Evolutionary conservation across 2,888 invertebrate species (phyloP), one percentile per base, ranked within the genome.

Genomic region (Anaspis maculata): DNA sequence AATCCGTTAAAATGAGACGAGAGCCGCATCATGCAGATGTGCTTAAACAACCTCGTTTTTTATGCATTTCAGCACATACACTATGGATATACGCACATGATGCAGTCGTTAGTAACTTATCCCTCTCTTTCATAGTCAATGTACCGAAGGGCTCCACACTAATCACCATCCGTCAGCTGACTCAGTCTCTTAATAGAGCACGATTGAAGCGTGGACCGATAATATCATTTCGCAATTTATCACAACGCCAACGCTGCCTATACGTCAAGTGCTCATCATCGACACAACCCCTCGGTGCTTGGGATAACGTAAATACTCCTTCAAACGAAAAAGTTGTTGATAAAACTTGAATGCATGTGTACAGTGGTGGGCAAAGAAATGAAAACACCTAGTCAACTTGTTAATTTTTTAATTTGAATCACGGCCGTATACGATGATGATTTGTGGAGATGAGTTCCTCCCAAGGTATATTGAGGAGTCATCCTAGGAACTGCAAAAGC

Each of bases 181-280:
- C 45, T 52, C 48, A 52, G 52, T 43, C 31, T 34, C 39, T 41
- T 48, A 51, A 50, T 49, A 44, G 46, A 28, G 35, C 38, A 27
- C 41, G 42, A 43, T 48, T 46, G 45, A 41, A 42, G 42, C 39
- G 36, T 40, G 39, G 41, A 37, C 41, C 34, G 44, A 48, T 48
- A 48, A 48, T 46, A 49, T 52, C 49, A 47, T 51, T 52, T 48
- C 35, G 45, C 45, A 46, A 49, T 51, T 44, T 44, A 51, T 51
- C 50, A 44, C 35, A 11, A n/a, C n/a, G n/a, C n/a, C n/a, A n/a
- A n/a, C n/a, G n/a, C n/a, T n/a, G 19, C 29, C 12, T 21, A 12
- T 9, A 29, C 13, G n/a, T n/a, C n/a, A n/a, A n/a, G n/a, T n/a
- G n/a, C n/a, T n/a, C n/a, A n/a, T n/a, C n/a, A n/a, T n/a, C n/a